Base-by-base conservation (phyloP, 1,140 invertebrate species). In the Drosophila ambigua region DNA sequence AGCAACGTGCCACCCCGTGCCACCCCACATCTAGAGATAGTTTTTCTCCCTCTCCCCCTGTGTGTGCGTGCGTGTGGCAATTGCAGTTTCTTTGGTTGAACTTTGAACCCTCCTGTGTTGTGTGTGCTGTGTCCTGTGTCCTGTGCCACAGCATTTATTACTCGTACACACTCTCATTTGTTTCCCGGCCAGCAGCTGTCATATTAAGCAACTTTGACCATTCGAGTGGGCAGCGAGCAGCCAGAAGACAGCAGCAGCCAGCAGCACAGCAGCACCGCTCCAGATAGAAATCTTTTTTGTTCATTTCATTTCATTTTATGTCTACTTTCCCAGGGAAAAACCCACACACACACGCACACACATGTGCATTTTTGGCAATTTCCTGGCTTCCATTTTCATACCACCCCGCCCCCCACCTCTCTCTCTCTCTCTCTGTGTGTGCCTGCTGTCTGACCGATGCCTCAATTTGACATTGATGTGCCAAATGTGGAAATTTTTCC, bases 221-320 rank as follows among this genome's bases (percentile, higher is more conserved):
- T 85, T 88, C 55, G 58, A 72, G 72, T 88, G 59, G 73, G 63
- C 77, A 50, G 35, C 31, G 3, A 35, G 31, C 31, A 60, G 48
- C 23, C 43, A 31, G 24, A 2, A 20, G 35, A 2, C 31, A 51
- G 28, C 26, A 31, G 35, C 54, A 50, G 20, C 35, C 35, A 55
- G 45, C 28, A 16, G 16, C 20, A 20, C 20, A 20, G 2, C 23
- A 24, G 23, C 23, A 28, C n/a, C 55, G 82, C 81, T 88, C 81
- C 72, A 88, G 83, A 88, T 88, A 88, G 83, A 88, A 87, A 88
- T 88, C 83, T 88, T 88, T 77, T 88, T 88, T 88, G 83, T 83
- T 88, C 83, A 88, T 88, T 88, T 88, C 83, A 62, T 89, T 88
- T 88, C 83, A 62, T 89, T 88, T 88, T 88, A 88, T 88, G 83